Evolutionary conservation across 2,113 vertebrate species (phyloP), one percentile per base, ranked within the genome.

Genomic region (Atrichornis clamosus): DNA sequence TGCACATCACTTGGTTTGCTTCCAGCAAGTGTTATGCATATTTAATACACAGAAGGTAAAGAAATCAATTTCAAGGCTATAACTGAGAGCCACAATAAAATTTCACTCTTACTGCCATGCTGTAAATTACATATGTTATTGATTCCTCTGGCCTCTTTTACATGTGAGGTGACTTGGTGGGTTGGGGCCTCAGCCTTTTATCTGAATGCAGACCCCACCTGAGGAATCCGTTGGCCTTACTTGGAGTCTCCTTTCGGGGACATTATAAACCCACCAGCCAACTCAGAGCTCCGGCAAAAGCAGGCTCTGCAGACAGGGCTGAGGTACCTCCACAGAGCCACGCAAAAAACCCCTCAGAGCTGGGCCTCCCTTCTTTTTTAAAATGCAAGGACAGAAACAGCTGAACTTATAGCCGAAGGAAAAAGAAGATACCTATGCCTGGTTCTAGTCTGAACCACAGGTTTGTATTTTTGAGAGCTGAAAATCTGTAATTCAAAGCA

Each of bases 41-140:
- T 62, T 78, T 81, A 83, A 80, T 88, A 62, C 44, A 77, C 20
- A 74, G 63, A 77, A 77, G 56, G 63, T 70, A 74, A 86, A 84
- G 53, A 88, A 93, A 91, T 83, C 35, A 47, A 44, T 91, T 93
- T 85, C 52, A 95, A 90, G 39, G 42, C 55, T 88, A 63, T 56
- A 96, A 90, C 12, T 52, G 58, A 93, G 84, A 85, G 72, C 30
- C 33, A n/a, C 63, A 83, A 24, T 88, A 90, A 94, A 93, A 90
- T 80, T 69, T 55, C 39, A 67, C 72, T 70, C 10, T 90, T 86
- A 78, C 41, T 80, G 58, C 63, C 59, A 5, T 33, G 59, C 55
- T 84, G 44, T 92, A 70, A 81, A 90, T 79, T 50, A 67, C 83
- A 35, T 56, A 12, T 59, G 35, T 47, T 83, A 87, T 16, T 90